Base-by-base conservation (phyloP, 2,888 invertebrate genomes). In the Leucoptera coffeella region DNA sequence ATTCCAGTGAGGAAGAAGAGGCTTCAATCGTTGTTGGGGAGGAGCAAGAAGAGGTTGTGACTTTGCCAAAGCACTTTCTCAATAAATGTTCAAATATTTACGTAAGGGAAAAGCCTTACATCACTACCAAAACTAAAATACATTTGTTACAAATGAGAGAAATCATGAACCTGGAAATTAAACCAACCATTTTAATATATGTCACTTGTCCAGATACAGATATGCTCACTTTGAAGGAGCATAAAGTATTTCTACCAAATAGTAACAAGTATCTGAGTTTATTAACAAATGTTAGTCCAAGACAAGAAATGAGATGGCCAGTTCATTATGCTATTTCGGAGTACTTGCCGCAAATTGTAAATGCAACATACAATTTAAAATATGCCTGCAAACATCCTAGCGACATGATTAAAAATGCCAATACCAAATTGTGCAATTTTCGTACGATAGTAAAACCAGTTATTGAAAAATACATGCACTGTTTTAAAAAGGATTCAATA, bases 141-240 rank as follows among this genome's bases (percentile, higher is more conserved):
- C n/a, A n/a, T n/a, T n/a, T n/a, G n/a, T n/a, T n/a, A n/a, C n/a
- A n/a, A n/a, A n/a, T n/a, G n/a, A n/a, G n/a, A n/a, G n/a, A n/a
- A n/a, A n/a, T n/a, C n/a, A n/a, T n/a, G n/a, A n/a, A n/a, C n/a
- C 45, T 39, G 28, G 38, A 38, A 23, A 43, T 60, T 14, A 52
- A 47, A 34, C 45, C 55, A 40, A 34, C 40, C 22, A 31, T 47
- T 14, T 30, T 57, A 15, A 64, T 81, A 36, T 73, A 78, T 38
- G 41, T 77, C 2, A 60, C 62, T 21, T 74, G 76, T 33, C 58
- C 73, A 13, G 71, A 75, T 33, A 44, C 43, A 26, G 79, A 79
- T 39, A 53, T 72, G n/a, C 38, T 73, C 13, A 50, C 50, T 17
- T 17, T 17, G 17, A 17, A 17, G 17, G 17, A 9, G 6, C 6